These are phyloP conservation scores for Anthophora plumipes DNA, from an alignment of 2,888 invertebrate genomes.

Conservation along the genomic window DNA sequence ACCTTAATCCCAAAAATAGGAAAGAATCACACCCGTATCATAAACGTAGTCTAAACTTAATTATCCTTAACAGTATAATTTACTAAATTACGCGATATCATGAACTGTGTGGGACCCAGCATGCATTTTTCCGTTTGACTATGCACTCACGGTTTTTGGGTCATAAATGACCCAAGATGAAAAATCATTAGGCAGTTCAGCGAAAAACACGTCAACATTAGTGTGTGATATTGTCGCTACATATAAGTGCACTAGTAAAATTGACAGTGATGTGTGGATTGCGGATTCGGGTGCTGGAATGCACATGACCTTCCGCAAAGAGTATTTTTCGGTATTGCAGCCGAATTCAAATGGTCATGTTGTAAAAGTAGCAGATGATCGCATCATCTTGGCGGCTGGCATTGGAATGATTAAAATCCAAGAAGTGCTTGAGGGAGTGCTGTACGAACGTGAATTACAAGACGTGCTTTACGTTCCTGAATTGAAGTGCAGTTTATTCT, in stretches of 20 bases:
- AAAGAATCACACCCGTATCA: no score
- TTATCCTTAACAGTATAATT: no score
- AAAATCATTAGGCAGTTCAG: not conserved
- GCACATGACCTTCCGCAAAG: not conserved
- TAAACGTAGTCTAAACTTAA: no score
- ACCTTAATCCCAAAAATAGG: no score
- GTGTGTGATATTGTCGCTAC: not conserved
- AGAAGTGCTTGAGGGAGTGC: not conserved
- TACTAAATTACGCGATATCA: no score
- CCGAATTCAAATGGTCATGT: not conserved
- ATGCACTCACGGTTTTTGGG: no score
- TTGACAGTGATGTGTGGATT: conserved; percentile 3
- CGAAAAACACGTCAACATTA: not conserved
- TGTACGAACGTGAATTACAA: not conserved
- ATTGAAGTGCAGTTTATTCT: conserved; percentile 31
- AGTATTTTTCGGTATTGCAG: not conserved
- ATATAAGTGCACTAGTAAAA: not conserved
- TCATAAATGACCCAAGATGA: no score
- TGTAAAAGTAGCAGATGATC: not conserved
- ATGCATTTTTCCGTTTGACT: no score
- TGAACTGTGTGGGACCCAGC: no score
- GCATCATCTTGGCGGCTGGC: not conserved
- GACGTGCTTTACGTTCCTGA: conserved; percentile 51
- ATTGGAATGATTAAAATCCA: not conserved
- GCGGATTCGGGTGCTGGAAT: conserved; percentile 5